These are phyloP conservation scores for Astreopora myriophthalma DNA, from an alignment of 64 coral and sea anemone species.

Conservation along the genomic window DNA sequence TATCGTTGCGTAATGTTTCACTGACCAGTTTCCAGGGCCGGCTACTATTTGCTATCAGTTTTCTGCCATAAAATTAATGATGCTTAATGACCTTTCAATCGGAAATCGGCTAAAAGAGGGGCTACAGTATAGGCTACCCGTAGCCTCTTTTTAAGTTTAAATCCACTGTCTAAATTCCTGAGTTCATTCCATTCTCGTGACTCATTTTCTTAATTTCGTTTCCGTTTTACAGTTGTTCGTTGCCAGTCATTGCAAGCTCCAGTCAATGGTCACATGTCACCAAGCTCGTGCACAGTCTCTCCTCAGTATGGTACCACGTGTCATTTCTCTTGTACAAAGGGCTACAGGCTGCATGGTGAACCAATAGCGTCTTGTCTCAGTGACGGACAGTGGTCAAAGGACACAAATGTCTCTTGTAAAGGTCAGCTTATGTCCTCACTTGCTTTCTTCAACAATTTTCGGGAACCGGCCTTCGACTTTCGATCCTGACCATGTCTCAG, in stretches of 20 bases:
- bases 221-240: neutral
- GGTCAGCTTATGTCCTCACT: neutral
- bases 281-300: conserved; percentile 13
- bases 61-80: too few relatives aligned
- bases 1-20: too few relatives aligned
- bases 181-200: neutral
- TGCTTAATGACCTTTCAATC: too few relatives aligned
- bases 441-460: neutral
- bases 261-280: neutral
- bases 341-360: conserved; percentile 27
- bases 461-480: neutral
- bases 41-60: too few relatives aligned
- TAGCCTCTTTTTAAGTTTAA: too few relatives aligned
- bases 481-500: neutral
- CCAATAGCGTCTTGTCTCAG: conserved; percentile 17
- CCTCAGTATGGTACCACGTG: conserved; percentile 28
- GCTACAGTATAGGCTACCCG: too few relatives aligned
- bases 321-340: conserved; percentile 32
- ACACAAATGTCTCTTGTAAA: conserved; percentile 19
- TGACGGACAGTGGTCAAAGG: conserved; percentile 34
- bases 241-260: neutral
- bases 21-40: too few relatives aligned
- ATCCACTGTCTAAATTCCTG: too few relatives aligned
- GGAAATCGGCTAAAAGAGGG: too few relatives aligned
- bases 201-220: neutral